A percentile compares a stretch with the other conserved stretches of the same genome.
Evolutionary conservation across 2,888 invertebrate species (phyloP).

Genomic region (Lepas anatifera): DNA sequence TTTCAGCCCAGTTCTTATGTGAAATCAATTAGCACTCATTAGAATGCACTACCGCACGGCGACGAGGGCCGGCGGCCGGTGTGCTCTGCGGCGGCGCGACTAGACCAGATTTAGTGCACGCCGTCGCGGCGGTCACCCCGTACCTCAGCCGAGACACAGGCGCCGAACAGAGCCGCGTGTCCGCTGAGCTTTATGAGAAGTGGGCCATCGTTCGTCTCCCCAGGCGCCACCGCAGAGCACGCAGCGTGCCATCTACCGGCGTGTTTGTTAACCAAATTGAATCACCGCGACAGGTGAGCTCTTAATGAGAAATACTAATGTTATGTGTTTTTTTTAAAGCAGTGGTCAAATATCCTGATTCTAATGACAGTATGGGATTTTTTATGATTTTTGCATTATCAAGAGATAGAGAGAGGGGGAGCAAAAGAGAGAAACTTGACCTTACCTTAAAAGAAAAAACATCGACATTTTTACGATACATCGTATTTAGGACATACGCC

Average conservation of each 20-base stretch:
- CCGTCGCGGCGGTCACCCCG: neutral
- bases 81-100: neutral
- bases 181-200: constrained; percentile 1
- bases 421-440: no score
- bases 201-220: neutral
- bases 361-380: no score
- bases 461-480: no score
- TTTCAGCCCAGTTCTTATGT: constrained; percentile 6
- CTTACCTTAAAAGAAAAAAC: no score
- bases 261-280: neutral
- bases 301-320: no score
- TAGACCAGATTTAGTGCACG: neutral
- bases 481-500: no score
- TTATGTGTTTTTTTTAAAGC: no score
- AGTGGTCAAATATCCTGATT: no score
- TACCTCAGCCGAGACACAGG: neutral
- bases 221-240: neutral
- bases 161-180: neutral
- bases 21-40: constrained; percentile 13
- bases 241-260: neutral
- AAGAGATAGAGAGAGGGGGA: no score
- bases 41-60: constrained; percentile 9
- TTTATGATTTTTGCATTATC: no score
- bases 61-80: neutral
- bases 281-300: no score